Evolutionary conservation across 2,113 vertebrate species (phyloP).

Genomic region (Pomatorhinus ruficollis): DNA sequence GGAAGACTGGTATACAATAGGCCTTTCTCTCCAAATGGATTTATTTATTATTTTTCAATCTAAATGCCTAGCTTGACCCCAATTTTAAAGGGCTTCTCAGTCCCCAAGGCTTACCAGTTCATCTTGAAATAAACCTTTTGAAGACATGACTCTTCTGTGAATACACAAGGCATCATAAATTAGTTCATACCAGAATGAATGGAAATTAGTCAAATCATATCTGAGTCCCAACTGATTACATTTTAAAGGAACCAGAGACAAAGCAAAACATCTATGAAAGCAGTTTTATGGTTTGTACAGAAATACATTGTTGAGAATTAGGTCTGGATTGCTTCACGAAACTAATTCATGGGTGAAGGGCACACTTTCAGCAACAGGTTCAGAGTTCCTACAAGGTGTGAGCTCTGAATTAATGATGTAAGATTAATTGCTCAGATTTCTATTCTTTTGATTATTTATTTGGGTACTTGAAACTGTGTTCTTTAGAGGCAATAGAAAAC

Average conservation of each 20-base stretch:
- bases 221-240: neutral
- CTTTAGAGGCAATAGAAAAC: neutral
- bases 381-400: neutral
- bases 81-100: neutral
- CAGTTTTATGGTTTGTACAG: neutral
- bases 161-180: neutral
- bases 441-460: neutral
- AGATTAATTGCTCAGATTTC: neutral
- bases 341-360: neutral
- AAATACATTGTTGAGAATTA: neutral
- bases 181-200: neutral
- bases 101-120: neutral
- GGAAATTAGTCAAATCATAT: neutral
- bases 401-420: neutral
- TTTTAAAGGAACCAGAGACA: neutral
- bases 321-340: neutral
- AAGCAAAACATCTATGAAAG: neutral
- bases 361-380: neutral
- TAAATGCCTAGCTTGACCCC: neutral
- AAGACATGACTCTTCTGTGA: neutral
- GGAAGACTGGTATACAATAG: slow-evolving; percentile 39
- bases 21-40: slow-evolving; percentile 31
- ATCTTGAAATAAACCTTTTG: slow-evolving; percentile 15
- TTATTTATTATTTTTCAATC: slow-evolving; percentile 32
- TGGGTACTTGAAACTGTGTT: neutral